phyloP scores from a whole-genome alignment of 2,113 vertebrate genomes.

The Gnathonemus echidnorhynchus region DNA sequence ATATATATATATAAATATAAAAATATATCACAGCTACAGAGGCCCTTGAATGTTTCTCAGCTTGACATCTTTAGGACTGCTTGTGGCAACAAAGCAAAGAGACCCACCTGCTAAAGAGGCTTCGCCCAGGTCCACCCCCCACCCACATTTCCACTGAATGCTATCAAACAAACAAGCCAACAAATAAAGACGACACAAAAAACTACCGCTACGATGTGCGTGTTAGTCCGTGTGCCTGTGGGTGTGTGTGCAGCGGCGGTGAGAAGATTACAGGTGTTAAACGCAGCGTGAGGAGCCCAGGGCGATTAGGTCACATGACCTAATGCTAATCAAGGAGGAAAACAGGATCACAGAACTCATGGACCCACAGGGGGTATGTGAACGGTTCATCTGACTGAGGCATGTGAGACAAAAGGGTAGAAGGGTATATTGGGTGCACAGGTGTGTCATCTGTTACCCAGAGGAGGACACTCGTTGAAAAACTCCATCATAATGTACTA shows the following conservation, averaged over 20 bases:
- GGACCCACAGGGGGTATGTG: neutral
- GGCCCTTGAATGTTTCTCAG: neutral
- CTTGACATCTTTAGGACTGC: neutral
- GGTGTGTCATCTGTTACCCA: neutral
- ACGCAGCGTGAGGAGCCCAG: neutral
- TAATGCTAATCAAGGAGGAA: neutral
- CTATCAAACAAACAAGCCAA: neutral
- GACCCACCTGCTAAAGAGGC: neutral
- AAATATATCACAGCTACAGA: neutral
- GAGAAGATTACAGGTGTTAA: neutral
- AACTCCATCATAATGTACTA: neutral
- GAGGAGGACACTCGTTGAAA: neutral
- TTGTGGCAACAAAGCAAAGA: constrained; percentile 45
- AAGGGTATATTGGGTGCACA: neutral
- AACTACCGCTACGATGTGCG: neutral
- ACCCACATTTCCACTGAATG: neutral
- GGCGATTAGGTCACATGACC: neutral
- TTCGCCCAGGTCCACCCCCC: neutral
- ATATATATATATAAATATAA: neutral
- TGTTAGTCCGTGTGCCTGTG: neutral
- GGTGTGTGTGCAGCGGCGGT: neutral
- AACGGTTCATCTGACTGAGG: neutral
- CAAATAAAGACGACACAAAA: neutral
- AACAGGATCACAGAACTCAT: neutral
- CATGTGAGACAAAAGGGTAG: neutral